phyloP scores from a whole-genome alignment of 1,140 invertebrate genomes.

The Hormaphis cornu region DNA sequence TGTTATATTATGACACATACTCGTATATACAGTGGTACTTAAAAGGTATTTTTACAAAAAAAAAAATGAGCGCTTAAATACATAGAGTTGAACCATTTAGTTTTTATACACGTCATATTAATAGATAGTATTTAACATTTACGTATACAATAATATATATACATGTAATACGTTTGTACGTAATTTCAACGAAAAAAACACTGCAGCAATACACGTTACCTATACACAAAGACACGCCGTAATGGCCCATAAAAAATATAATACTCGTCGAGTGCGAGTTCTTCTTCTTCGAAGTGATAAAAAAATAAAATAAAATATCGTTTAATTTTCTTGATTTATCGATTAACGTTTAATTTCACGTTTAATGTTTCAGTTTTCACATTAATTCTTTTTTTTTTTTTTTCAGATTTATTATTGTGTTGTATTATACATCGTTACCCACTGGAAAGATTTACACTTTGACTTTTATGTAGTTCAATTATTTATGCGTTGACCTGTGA shows the following conservation, averaged over 20 bases:
- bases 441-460: not conserved
- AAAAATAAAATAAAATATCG: not conserved
- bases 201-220: too few species aligned
- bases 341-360: conserved; percentile 11
- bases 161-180: too few species aligned
- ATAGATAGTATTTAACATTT: too few species aligned
- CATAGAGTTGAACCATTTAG: too few species aligned
- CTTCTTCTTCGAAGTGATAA: conserved; percentile 16
- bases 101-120: too few species aligned
- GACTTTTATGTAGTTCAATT: not conserved
- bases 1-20: too few species aligned
- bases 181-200: too few species aligned
- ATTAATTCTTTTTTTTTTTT: not conserved
- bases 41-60: too few species aligned
- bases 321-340: conserved; percentile 11
- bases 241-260: conserved; percentile 1
- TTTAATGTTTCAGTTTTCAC: not conserved
- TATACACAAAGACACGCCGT: conserved; percentile 1
- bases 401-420: not conserved
- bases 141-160: too few species aligned
- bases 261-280: not conserved
- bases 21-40: too few species aligned
- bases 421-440: not conserved
- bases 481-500: too few species aligned
- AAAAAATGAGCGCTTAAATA: too few species aligned